These are phyloP conservation scores for Clanis bilineata DNA, from an alignment of 2,888 invertebrate species.

Conservation along the genomic window DNA sequence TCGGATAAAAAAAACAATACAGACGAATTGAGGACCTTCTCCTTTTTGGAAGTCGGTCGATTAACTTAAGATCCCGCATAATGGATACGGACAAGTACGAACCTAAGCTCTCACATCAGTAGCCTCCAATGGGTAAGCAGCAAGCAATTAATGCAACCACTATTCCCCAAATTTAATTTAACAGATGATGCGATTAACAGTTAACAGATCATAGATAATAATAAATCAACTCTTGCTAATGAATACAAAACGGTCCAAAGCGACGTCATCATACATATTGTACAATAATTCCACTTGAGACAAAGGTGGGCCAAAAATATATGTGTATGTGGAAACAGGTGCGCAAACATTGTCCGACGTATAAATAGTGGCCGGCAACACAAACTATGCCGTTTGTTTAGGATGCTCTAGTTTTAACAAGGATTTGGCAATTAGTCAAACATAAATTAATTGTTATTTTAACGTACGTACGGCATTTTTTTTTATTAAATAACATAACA, in stretches of 20 bases:
- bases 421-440: constrained; percentile 10
- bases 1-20: no score
- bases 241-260: background rate
- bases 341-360: constrained; percentile 11
- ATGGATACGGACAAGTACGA: no score
- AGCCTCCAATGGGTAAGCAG: no score
- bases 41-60: no score
- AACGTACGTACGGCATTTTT: background rate
- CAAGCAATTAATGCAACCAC: no score
- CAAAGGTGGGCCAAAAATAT: background rate
- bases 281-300: background rate
- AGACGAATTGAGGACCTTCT: no score
- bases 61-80: no score
- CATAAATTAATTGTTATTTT: background rate
- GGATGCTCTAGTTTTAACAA: constrained; percentile 1
- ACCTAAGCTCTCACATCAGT: no score
- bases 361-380: constrained; percentile 10
- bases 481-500: background rate
- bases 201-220: no score
- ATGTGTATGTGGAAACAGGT: constrained; percentile 13
- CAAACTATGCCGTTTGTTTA: constrained; percentile 11
- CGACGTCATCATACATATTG: background rate
- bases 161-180: no score
- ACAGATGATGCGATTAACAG: no score
- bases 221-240: no score